Evolutionary conservation across 2,113 vertebrate genomes (phyloP).

Genomic region (Gymnocephalus cernua): DNA sequence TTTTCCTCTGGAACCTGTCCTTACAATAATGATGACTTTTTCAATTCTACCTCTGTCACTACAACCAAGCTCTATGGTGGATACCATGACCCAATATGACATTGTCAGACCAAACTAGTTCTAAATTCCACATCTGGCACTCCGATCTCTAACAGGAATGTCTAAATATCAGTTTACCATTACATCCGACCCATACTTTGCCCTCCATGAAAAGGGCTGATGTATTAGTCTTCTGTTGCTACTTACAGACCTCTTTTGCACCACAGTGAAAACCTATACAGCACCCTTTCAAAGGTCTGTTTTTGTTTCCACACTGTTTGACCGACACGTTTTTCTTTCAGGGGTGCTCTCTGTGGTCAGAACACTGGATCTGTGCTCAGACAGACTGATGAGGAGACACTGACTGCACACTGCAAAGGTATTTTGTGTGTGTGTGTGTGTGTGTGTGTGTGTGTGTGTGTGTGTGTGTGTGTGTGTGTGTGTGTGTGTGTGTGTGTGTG

Average conservation of each 20-base stretch:
- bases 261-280: constrained; percentile 62
- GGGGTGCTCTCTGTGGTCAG: constrained; percentile 32
- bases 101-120: constrained; percentile 40
- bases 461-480: constrained; percentile 1
- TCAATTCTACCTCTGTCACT: neutral
- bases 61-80: neutral
- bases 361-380: constrained; percentile 43
- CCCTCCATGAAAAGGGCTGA: constrained; percentile 65
- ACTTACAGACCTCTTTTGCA: constrained; percentile 53
- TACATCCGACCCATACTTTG: constrained; percentile 34
- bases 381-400: constrained; percentile 40
- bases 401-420: constrained; percentile 10
- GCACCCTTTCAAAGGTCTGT: constrained; percentile 54
- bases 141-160: constrained; percentile 59
- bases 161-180: constrained; percentile 72
- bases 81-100: constrained; percentile 39
- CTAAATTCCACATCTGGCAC: constrained; percentile 68
- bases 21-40: neutral
- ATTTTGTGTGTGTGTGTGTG: constrained; percentile 9
- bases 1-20: neutral
- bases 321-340: constrained; percentile 31
- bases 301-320: constrained; percentile 68
- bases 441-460: neutral
- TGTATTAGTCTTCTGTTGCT: constrained; percentile 54
- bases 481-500: neutral